phyloP scores from a whole-genome alignment of 2,888 invertebrate species.

The Trichacis sp. region DNA sequence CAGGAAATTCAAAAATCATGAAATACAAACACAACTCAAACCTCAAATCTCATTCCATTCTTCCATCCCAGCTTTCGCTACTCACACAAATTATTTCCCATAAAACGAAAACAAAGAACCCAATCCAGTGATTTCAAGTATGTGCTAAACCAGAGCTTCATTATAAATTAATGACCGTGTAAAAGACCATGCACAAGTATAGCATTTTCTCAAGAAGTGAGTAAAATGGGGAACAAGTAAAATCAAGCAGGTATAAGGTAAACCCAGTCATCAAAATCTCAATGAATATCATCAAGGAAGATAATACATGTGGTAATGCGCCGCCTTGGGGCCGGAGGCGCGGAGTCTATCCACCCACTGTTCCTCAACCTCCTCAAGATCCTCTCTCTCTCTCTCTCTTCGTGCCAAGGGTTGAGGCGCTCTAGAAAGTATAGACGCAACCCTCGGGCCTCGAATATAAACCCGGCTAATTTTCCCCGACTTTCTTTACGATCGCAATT shows the following conservation, averaged over 20 bases:
- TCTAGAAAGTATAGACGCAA: slow-evolving; percentile 40
- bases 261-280: slow-evolving; percentile 22
- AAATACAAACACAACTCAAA: too few relatives aligned
- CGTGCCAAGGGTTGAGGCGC: slow-evolving; percentile 22
- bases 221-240: slow-evolving; percentile 9
- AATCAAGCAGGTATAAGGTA: slow-evolving; percentile 15
- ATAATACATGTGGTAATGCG: slow-evolving; percentile 34
- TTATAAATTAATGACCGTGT: background rate
- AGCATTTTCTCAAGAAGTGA: background rate
- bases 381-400: slow-evolving; percentile 13
- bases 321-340: slow-evolving; percentile 32
- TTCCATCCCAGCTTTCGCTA: too few relatives aligned
- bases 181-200: background rate
- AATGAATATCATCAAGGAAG: slow-evolving; percentile 34
- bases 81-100: too few relatives aligned
- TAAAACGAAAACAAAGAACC: too few relatives aligned
- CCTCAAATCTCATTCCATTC: too few relatives aligned
- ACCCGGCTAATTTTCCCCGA: slow-evolving; percentile 60
- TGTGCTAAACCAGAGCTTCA: background rate
- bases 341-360: slow-evolving; percentile 23
- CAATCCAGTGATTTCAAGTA: too few relatives aligned
- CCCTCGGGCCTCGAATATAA: slow-evolving; percentile 53
- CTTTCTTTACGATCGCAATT: slow-evolving; percentile 66
- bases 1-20: too few relatives aligned
- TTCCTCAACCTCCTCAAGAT: slow-evolving; percentile 16